A percentile compares a stretch with the other conserved stretches of the same genome.
Evolutionary conservation across 2,797 vertebrate species (phyloP).

Genomic region (Enteromius fasciolatus): DNA sequence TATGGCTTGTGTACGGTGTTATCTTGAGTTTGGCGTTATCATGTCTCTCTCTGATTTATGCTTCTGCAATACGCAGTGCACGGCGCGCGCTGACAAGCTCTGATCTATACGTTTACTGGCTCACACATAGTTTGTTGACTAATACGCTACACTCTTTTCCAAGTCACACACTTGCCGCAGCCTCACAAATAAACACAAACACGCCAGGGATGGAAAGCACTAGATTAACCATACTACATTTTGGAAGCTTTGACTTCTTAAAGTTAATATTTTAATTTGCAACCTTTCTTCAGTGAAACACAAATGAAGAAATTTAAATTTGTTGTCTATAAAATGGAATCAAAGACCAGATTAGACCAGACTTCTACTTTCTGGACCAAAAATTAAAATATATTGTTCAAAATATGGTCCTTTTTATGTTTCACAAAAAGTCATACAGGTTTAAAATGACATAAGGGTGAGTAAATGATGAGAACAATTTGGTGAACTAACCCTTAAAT

Average conservation of each 20-base stretch:
- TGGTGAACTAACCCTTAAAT: neutral
- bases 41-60: conserved; percentile 27
- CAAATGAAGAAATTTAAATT: neutral
- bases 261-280: neutral
- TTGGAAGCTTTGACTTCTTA: neutral
- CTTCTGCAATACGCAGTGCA: conserved; percentile 13
- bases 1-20: conserved; percentile 3
- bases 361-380: neutral
- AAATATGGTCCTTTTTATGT: neutral
- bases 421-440: neutral
- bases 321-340: neutral
- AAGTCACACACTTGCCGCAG: neutral
- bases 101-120: conserved; percentile 43
- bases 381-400: too few species aligned
- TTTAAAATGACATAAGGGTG: neutral
- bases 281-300: neutral
- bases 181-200: conserved; percentile 20
- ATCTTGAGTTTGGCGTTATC: conserved; percentile 25
- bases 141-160: conserved; percentile 39
- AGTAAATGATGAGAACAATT: neutral
- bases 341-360: neutral
- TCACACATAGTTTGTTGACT: conserved; percentile 24
- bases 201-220: neutral
- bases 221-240: neutral
- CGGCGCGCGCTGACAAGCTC: conserved; percentile 22